Percentiles rank a stretch among this genome's conserved stretches.
Conservation (phyloP, 2,797 vertebrate genomes). For the Falco naumanni region DNA sequence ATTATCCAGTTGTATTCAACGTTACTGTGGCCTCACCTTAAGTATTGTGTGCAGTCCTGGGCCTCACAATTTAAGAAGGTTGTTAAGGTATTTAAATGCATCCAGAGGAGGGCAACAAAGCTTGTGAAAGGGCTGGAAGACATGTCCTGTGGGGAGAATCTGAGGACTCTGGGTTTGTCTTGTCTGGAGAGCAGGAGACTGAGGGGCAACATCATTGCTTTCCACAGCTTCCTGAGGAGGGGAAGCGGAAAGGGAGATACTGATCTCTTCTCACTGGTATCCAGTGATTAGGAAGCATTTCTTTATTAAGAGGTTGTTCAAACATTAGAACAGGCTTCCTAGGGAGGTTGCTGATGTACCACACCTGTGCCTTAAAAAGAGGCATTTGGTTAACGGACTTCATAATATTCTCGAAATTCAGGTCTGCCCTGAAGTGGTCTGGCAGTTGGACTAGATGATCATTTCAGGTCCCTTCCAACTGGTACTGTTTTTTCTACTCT, state of each 20-base stretch:
- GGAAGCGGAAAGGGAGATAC: rapidly evolving
- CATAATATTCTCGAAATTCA: background rate
- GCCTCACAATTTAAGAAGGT: too few relatives aligned
- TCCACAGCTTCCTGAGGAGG: background rate
- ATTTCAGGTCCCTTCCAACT: background rate
- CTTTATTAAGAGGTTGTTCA: background rate
- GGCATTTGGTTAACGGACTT: background rate
- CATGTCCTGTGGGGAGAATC: rapidly evolving
- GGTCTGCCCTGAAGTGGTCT: background rate
- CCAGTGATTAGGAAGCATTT: background rate
- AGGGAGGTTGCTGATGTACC: background rate
- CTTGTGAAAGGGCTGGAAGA: background rate
- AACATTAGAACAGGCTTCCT: background rate
- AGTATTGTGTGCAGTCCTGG: too few relatives aligned
- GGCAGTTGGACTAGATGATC: too few relatives aligned
- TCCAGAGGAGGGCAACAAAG: background rate
- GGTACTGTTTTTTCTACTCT: too few relatives aligned
- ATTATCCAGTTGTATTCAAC: rapidly evolving
- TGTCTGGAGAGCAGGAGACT: background rate
- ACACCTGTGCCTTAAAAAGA: background rate
- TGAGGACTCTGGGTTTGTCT: background rate
- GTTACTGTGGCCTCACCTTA: rapidly evolving
- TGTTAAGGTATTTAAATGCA: rapidly evolving
- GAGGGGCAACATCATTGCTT: background rate
- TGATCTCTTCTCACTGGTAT: background rate